These are phyloP conservation scores for Oryctes rhinoceros DNA, from an alignment of 1,140 invertebrate species.

Conservation along the genomic window DNA sequence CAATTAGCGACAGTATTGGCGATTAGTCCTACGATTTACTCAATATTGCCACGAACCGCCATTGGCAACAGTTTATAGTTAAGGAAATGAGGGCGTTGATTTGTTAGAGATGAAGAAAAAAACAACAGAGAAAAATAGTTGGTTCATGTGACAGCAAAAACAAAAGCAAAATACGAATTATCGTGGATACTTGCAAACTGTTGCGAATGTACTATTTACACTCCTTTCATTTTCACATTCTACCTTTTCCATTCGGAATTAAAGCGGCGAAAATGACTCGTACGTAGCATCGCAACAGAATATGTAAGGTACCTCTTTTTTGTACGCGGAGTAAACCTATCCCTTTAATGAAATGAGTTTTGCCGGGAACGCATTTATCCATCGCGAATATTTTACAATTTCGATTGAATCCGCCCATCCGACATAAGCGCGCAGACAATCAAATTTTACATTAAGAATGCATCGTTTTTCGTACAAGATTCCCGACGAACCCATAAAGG, in stretches of 20 bases:
- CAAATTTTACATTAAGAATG: constrained; percentile 26
- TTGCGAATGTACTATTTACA: not conserved
- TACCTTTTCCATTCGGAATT: not conserved
- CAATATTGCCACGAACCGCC: too few relatives aligned
- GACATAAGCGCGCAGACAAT: constrained; percentile 10
- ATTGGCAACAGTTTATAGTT: too few relatives aligned
- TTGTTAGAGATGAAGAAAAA: too few relatives aligned
- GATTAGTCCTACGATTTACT: too few relatives aligned
- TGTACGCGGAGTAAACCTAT: not conserved
- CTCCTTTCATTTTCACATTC: not conserved
- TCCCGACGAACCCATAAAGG: not conserved
- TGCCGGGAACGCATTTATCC: not conserved
- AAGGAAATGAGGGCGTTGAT: too few relatives aligned
- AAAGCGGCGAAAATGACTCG: not conserved
- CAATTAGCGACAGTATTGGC: too few relatives aligned
- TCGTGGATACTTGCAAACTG: too few relatives aligned
- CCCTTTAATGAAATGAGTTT: constrained; percentile 31
- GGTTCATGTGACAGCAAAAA: too few relatives aligned
- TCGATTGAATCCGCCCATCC: not conserved
- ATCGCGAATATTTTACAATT: constrained; percentile 1
- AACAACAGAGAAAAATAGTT: too few relatives aligned
- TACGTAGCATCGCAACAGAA: not conserved
- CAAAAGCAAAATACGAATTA: too few relatives aligned
- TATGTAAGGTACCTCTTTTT: not conserved
- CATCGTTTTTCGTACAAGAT: not conserved